Evolutionary conservation across 92 coral and sea anemone species (phyloP), one percentile per base, ranked within the genome.

Genomic region (Paragorgia papillata): DNA sequence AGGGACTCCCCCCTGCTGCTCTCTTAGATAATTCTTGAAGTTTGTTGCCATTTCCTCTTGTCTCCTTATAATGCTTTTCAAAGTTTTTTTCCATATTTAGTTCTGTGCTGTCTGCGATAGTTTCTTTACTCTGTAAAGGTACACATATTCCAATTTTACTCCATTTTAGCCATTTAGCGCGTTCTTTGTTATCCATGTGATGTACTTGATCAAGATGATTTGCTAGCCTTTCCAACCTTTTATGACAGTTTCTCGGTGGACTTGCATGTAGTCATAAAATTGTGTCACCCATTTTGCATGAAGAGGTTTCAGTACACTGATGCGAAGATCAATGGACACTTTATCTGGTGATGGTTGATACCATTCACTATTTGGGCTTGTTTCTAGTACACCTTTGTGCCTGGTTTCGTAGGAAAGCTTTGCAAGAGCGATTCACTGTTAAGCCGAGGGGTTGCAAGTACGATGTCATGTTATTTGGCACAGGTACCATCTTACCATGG

Each of bases 351-450:
- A n/a, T 78, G 62, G 74, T 21, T 62, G 43, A 37, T 68, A 55
- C 77, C 84, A 65, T 68, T 79, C 74, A 63, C 83, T 51, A 79
- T 68, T 69, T 80, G 84, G 57, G 76, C 68, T 80, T 80, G 78
- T 54, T 79, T 25, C 50, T 66, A 79, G 76, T 80, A 69, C 84
- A 80, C 58, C 64, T 80, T 68, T 80, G 84, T 59, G 84, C 70
- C 84, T 68, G 69, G 83, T 37, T 79, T 79, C 69, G 67, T 51
- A 79, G 84, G 76, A 79, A 79, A 55, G 84, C 77, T 79, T 79
- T 79, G 67, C 68, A 79, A 56, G 84, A 67, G 69, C 69, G 78
- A 80, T 80, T 80, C 67, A 80, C 84, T 66, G 84, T 80, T 80
- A 80, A 80, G 62, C 69, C 84, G 57, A 80, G 58, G 78, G 84